These are phyloP conservation scores for Zosterops borbonicus DNA, from an alignment of 2,113 vertebrate species.

Conservation along the genomic window DNA sequence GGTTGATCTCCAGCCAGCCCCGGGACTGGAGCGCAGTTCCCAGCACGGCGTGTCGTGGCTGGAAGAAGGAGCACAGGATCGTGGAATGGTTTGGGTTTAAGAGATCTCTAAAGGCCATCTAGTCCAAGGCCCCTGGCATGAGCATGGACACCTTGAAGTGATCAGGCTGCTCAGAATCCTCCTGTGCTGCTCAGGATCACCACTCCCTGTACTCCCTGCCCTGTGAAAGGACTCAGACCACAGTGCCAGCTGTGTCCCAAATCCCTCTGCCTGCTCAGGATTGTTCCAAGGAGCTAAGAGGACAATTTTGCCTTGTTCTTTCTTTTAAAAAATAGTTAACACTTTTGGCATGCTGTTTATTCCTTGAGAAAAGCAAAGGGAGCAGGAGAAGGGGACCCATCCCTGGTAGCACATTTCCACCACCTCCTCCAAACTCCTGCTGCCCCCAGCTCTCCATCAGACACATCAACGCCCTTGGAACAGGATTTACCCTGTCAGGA, in stretches of 20 bases:
- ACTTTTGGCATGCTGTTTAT: background rate
- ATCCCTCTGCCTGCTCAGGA: background rate
- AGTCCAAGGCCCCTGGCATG: background rate
- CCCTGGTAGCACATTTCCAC: fast-evolving
- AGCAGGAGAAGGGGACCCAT: background rate
- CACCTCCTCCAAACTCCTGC: background rate
- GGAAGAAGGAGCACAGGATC: background rate
- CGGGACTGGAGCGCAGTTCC: fast-evolving
- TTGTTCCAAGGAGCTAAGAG: background rate
- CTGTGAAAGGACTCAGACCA: background rate
- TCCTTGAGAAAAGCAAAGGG: background rate
- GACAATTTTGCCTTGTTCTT: background rate
- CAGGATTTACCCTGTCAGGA: background rate
- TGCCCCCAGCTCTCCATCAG: background rate
- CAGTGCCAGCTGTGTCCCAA: background rate
- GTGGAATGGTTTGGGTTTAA: background rate
- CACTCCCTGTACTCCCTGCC: fast-evolving
- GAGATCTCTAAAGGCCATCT: background rate
- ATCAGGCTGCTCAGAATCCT: background rate
- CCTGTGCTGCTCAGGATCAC: background rate
- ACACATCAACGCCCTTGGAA: background rate
- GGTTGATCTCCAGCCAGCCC: slow-evolving; percentile 10
- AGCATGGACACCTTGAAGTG: background rate
- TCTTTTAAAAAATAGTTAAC: background rate
- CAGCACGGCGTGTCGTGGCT: fast-evolving